Evolutionary conservation across 2,888 invertebrate species (phyloP).

Genomic region (Acanthococcus lagerstroemiae): DNA sequence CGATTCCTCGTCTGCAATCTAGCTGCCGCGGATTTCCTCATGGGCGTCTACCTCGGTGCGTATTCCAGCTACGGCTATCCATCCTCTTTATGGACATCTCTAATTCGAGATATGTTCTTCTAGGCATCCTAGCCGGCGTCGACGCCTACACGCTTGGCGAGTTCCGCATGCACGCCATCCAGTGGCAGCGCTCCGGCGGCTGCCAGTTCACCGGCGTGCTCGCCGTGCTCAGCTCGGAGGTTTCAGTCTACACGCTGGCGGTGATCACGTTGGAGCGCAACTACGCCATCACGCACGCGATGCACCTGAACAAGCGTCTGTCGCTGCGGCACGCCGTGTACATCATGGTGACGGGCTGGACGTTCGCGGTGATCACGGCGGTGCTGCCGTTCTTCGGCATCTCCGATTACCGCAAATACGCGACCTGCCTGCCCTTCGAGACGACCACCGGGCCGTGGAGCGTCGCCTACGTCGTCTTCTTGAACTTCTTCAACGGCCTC

Average conservation of each 20-base stretch:
- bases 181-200: conserved; percentile 91
- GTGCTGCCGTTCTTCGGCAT: conserved; percentile 79
- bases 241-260: conserved; percentile 90
- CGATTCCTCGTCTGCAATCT: conserved; percentile 93
- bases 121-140: conserved; percentile 85
- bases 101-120: too few relatives aligned
- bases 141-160: conserved; percentile 93
- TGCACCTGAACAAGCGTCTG: conserved; percentile 85
- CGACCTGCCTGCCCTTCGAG: conserved; percentile 93
- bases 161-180: conserved; percentile 91
- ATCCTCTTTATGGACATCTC: neutral
- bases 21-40: conserved; percentile 92
- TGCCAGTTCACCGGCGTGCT: conserved; percentile 92
- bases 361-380: conserved; percentile 77
- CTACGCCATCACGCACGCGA: conserved; percentile 95
- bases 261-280: conserved; percentile 92
- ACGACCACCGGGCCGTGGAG: conserved; percentile 65
- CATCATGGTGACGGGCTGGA: conserved; percentile 90
- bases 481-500: conserved; percentile 84
- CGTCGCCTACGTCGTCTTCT: conserved; percentile 76
- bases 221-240: conserved; percentile 84
- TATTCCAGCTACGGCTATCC: neutral
- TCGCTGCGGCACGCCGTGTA: conserved; percentile 81
- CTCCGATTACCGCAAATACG: conserved; percentile 92
- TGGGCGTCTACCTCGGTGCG: conserved; percentile 83